These are phyloP conservation scores for Danio choprae DNA, from an alignment of 2,797 vertebrate species.

Conservation along the genomic window DNA sequence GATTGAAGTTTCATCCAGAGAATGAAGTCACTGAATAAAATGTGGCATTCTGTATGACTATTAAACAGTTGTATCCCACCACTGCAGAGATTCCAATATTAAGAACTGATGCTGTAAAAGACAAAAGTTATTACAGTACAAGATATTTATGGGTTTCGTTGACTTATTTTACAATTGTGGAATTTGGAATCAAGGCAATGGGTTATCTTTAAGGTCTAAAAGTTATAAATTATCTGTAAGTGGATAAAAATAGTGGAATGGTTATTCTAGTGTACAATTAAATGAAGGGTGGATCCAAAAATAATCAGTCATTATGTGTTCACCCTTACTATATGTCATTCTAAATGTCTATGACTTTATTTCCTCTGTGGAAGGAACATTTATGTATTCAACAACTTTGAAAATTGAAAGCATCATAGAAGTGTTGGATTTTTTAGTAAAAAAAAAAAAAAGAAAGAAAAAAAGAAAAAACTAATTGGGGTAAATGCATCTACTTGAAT, in stretches of 20 bases:
- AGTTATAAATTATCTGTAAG: not conserved
- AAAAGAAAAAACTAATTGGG: too few relatives aligned
- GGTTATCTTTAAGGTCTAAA: not conserved
- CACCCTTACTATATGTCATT: not conserved
- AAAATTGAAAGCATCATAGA: too few relatives aligned
- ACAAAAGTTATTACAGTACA: not conserved
- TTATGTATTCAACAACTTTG: too few relatives aligned
- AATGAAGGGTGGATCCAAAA: not conserved
- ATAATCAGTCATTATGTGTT: not conserved
- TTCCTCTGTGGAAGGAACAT: not conserved
- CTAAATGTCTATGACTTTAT: not conserved
- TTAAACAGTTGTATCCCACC: conserved; percentile 16
- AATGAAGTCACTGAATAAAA: conserved; percentile 27
- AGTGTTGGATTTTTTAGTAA: too few relatives aligned
- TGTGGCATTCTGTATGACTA: conserved; percentile 22
- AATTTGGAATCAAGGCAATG: not conserved
- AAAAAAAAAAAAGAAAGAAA: too few relatives aligned
- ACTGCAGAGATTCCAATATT: conserved; percentile 6
- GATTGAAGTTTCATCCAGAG: conserved; percentile 24
- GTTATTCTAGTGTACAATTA: not conserved
- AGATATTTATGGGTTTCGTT: not conserved
- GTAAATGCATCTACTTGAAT: too few relatives aligned
- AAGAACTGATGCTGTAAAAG: not conserved
- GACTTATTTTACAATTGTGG: not conserved
- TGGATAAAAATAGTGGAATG: not conserved